phyloP scores from a whole-genome alignment of 1,140 invertebrate species.

The Aphelenchoides besseyi region DNA sequence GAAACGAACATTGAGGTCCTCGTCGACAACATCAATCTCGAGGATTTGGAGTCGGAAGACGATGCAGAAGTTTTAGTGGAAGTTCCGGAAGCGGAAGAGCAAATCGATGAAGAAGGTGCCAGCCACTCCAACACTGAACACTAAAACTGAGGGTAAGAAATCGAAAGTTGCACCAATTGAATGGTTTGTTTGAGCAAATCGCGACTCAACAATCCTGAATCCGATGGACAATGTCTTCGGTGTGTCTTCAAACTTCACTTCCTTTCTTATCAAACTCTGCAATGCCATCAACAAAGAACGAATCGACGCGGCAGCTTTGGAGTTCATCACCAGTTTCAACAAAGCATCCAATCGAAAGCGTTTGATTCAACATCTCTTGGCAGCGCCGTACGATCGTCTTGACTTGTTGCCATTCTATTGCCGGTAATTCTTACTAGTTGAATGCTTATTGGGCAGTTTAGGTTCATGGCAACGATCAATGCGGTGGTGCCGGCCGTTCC shows the following conservation, averaged over 20 bases:
- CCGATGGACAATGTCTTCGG: neutral
- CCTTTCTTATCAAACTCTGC: slow-evolving; percentile 78
- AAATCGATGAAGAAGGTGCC: neutral
- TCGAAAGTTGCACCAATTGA: no score
- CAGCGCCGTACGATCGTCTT: slow-evolving; percentile 69
- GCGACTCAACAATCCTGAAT: neutral
- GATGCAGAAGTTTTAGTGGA: slow-evolving; percentile 30
- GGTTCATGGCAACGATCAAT: slow-evolving; percentile 82
- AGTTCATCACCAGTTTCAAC: slow-evolving; percentile 89
- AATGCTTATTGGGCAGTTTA: neutral
- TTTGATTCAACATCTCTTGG: slow-evolving; percentile 71
- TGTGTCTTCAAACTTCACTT: slow-evolving; percentile 19
- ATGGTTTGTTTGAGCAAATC: slow-evolving; percentile 7
- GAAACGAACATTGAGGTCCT: slow-evolving; percentile 33
- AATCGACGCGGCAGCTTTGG: slow-evolving; percentile 90
- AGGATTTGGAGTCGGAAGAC: slow-evolving; percentile 27
- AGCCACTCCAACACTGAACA: neutral
- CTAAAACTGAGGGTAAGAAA: no score
- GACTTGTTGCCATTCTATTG: slow-evolving; percentile 94
- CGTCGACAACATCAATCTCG: slow-evolving; percentile 40
- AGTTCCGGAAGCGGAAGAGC: slow-evolving; percentile 21
- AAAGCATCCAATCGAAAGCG: slow-evolving; percentile 90
- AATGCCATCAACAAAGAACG: slow-evolving; percentile 92
- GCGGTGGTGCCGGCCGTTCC: slow-evolving; percentile 78
- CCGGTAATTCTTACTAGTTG: slow-evolving; percentile 64